Evolutionary conservation across 2,113 vertebrate species (phyloP).

Genomic region (Peromyscus maniculatus): DNA sequence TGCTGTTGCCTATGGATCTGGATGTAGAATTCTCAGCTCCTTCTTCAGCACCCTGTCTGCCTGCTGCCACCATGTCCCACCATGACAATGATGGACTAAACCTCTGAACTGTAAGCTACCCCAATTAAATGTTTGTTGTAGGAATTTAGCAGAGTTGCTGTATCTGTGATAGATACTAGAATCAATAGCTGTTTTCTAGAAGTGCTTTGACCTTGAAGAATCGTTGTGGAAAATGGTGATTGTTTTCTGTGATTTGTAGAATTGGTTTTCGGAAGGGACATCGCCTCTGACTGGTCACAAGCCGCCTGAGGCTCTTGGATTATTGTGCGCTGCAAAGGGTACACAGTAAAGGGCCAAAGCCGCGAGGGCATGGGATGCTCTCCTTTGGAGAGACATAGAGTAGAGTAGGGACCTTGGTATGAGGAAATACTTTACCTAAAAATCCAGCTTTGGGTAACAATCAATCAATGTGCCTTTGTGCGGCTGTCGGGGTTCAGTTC

Average conservation of each 20-base stretch:
- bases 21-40: background rate
- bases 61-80: background rate
- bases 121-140: background rate
- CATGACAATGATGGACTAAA: background rate
- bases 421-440: background rate
- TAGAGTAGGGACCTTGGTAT: background rate
- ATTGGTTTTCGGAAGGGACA: background rate
- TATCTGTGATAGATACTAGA: background rate
- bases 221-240: background rate
- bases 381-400: background rate
- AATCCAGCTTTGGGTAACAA: background rate
- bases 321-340: background rate
- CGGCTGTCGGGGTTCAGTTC: background rate
- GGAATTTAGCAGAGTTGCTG: background rate
- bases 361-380: background rate
- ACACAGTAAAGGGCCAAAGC: background rate
- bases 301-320: background rate
- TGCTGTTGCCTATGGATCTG: background rate
- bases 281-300: background rate
- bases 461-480: background rate
- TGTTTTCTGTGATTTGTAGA: background rate
- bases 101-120: background rate
- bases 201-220: background rate
- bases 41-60: background rate
- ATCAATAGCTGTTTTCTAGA: background rate